phyloP scores from a whole-genome alignment of 2,797 vertebrate genomes.

The Phoxinus dragarum region DNA sequence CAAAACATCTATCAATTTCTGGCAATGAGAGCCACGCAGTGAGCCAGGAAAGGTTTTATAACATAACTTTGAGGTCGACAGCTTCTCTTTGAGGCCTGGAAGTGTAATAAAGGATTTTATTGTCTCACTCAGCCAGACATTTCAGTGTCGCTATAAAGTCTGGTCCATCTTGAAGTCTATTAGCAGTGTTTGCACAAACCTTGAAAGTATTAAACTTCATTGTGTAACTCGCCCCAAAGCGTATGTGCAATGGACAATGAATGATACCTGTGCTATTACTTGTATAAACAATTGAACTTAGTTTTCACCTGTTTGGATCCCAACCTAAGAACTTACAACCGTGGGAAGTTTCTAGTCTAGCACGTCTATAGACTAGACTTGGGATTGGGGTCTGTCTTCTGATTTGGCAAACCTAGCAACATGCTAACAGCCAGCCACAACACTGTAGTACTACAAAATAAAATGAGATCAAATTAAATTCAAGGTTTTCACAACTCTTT shows the following conservation, averaged over 20 bases:
- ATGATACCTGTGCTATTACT: background rate
- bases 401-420: background rate
- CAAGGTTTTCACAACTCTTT: no score
- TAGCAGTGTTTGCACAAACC: background rate
- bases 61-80: background rate
- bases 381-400: background rate
- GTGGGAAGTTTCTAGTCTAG: background rate
- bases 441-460: background rate
- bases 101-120: slow-evolving; percentile 11
- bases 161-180: slow-evolving; percentile 1
- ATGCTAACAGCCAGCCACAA: background rate
- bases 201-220: slow-evolving; percentile 5
- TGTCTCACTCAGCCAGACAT: background rate
- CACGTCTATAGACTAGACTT: background rate
- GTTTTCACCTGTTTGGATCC: background rate
- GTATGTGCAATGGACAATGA: background rate
- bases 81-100: background rate
- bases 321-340: background rate
- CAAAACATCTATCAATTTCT: slow-evolving; percentile 23
- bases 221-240: background rate
- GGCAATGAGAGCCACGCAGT: background rate
- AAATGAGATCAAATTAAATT: background rate
- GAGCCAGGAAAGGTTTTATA: background rate
- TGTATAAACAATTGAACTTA: background rate
- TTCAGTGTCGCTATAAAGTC: slow-evolving; percentile 5